phyloP scores from a whole-genome alignment of 2,113 vertebrate species.

The Onychostoma macrolepis region DNA sequence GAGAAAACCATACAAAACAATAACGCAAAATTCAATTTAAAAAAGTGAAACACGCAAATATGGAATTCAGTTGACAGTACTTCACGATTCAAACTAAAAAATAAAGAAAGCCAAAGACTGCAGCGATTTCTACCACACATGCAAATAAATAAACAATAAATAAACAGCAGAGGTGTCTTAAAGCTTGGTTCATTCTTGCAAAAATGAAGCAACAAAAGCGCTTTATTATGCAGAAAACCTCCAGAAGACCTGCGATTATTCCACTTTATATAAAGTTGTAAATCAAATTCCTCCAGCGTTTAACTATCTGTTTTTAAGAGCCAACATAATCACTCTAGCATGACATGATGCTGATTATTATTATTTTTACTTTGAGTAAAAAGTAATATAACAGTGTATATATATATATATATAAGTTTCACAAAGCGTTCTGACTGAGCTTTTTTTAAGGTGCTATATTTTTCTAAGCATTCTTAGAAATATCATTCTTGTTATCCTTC shows the following conservation, averaged over 20 bases:
- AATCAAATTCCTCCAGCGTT: not conserved
- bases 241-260: not conserved
- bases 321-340: not conserved
- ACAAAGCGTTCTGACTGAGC: not conserved
- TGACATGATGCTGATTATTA: not conserved
- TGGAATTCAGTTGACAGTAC: conserved; percentile 14
- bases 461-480: not conserved
- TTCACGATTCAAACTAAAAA: conserved; percentile 26
- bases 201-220: not conserved
- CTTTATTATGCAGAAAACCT: not conserved
- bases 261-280: not conserved
- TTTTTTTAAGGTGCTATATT: not conserved
- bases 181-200: not conserved
- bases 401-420: not conserved
- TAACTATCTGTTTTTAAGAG: not conserved
- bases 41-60: not conserved
- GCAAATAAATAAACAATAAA: conserved; percentile 36
- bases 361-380: not conserved
- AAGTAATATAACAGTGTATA: not conserved
- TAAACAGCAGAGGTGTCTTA: not conserved
- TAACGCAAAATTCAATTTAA: not conserved
- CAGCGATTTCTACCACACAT: conserved; percentile 31
- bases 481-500: not conserved
- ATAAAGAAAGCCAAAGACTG: conserved; percentile 51
- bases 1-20: conserved; percentile 29